Percentiles rank a stretch among this genome's conserved stretches.
Conservation (phyloP, 2,888 invertebrate genomes). For the Copidosoma aretas region DNA sequence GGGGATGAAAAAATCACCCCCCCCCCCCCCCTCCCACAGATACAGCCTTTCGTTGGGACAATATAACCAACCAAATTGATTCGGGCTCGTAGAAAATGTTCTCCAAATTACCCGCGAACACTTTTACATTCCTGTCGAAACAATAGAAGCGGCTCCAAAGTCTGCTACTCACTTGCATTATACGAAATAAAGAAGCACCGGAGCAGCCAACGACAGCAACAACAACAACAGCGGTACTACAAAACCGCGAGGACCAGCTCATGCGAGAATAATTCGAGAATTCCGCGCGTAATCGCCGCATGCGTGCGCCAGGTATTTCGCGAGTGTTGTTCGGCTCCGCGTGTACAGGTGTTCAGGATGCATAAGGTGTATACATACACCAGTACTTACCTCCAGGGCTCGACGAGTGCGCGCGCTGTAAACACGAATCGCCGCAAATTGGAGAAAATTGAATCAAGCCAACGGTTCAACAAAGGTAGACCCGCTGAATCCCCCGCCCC, state of each 20-base stretch:
- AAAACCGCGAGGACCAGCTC: too few relatives aligned
- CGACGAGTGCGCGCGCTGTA: conserved; percentile 45
- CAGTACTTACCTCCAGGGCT: background rate
- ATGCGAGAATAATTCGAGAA: conserved; percentile 19
- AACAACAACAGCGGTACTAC: too few relatives aligned
- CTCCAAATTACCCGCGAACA: too few relatives aligned
- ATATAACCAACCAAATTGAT: too few relatives aligned
- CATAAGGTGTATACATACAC: too few relatives aligned
- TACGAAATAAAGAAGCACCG: conserved; percentile 1
- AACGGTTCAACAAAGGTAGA: conserved; percentile 58
- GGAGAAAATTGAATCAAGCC: conserved; percentile 62
- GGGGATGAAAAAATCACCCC: background rate
- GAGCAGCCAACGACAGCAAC: background rate
- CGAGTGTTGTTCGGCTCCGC: background rate
- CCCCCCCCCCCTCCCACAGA: too few relatives aligned
- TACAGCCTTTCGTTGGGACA: too few relatives aligned
- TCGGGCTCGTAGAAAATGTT: too few relatives aligned
- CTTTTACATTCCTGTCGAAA: too few relatives aligned
- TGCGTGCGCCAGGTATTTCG: background rate
- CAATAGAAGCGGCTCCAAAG: too few relatives aligned
- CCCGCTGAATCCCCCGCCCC: conserved; percentile 53
- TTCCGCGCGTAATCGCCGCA: conserved; percentile 17
- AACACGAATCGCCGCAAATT: conserved; percentile 61
- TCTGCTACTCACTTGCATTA: background rate
- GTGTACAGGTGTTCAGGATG: too few relatives aligned